Evolutionary conservation across 2,888 invertebrate species (phyloP), one percentile per base, ranked within the genome.

Genomic region (Dynastes hyllus): DNA sequence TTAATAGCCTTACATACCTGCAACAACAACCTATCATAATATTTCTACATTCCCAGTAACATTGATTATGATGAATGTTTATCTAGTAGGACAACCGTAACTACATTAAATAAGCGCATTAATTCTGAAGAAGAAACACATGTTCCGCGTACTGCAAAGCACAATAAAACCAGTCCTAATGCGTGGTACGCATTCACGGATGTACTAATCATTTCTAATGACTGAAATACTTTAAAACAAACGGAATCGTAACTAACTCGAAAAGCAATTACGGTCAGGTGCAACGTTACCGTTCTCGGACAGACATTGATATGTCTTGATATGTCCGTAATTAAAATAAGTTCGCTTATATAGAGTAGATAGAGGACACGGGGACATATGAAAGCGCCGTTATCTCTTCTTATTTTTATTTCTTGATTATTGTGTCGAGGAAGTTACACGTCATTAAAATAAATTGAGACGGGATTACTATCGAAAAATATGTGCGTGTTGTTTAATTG

Each of bases 321-420:
- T 73, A 58, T 37, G 6, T 29, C 58, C 32, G 55, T 37, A 58
- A 61, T 55, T 61, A 73, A 73, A 73, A 73, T 73, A 58, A 55
- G 53, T 73, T 55, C 45, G 13, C 22, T 22, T n/a, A 55, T 55
- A 55, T 6, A 22, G 22, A 55, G 45, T 45, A 45, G 45, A 45
- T 11, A 45, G 45, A 45, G 45, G 45, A 45, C 45, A 45, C 45
- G 45, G 45, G 45, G 45, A 45, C 45, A 45, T 45, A 45, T 45
- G 11, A 45, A 45, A 45, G 29, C 32, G 11, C 63, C 9, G 29
- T 63, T 63, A 63, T 13, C n/a, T 9, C 32, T 11, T 51, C 45
- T 45, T 11, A 53, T 37, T 77, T 77, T 58, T 55, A 70, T 84
- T 84, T 51, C 51, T 29, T 53, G 16, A 70, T 70, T 40, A 40